These are phyloP conservation scores for Aselliscus stoliczkanus DNA, from an alignment of 2,797 vertebrate species.

Conservation along the genomic window DNA sequence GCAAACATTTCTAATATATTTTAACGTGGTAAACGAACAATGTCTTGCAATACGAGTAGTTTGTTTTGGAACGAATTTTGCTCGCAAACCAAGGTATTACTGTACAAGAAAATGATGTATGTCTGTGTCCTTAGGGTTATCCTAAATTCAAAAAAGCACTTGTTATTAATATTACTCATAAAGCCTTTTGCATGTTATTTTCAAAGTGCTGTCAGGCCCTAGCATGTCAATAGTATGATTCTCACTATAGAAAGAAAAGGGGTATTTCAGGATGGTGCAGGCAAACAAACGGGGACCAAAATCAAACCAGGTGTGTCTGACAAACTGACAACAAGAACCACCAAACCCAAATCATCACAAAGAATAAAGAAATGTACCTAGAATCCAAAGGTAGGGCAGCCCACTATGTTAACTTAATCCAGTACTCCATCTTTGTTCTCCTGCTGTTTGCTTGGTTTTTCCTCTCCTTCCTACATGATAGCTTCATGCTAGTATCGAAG, in stretches of 20 bases:
- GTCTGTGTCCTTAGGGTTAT: background rate
- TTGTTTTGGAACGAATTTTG: no score
- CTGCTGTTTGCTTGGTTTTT: background rate
- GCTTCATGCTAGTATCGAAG: background rate
- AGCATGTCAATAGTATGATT: background rate
- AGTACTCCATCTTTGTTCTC: background rate
- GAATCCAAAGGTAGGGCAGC: background rate
- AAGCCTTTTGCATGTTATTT: background rate
- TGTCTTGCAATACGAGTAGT: no score
- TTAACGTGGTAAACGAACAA: no score
- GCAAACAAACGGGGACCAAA: background rate
- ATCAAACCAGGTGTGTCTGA: background rate
- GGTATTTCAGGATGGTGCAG: background rate
- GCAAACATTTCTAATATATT: no score
- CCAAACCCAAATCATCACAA: background rate
- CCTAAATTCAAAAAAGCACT: background rate
- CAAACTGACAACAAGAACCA: background rate
- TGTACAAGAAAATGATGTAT: background rate
- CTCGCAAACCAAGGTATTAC: no score
- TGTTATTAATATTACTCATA: background rate
- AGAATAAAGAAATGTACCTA: background rate
- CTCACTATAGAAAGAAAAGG: background rate
- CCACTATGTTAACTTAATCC: background rate
- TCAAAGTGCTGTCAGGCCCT: background rate
- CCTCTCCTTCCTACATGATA: background rate